Evolutionary conservation across 2,113 vertebrate genomes (phyloP).

Genomic region (Sterrhoptilus dennistouni): DNA sequence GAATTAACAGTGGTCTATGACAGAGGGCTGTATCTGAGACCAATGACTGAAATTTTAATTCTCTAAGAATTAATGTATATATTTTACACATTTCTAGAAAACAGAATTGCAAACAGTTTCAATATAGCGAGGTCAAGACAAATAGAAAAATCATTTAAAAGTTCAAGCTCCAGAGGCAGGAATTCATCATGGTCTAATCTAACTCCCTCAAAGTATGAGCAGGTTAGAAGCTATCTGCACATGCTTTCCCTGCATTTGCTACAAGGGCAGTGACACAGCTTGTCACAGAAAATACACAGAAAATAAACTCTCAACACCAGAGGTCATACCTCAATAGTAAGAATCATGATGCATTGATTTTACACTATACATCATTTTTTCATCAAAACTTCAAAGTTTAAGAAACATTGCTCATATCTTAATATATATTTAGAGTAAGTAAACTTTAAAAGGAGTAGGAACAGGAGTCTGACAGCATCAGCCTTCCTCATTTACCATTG

Average conservation of each 20-base stretch:
- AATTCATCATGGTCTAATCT: background rate
- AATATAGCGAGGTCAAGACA: background rate
- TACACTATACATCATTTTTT: background rate
- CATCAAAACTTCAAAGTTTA: background rate
- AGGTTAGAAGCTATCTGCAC: background rate
- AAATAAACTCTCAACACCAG: background rate
- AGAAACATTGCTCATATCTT: background rate
- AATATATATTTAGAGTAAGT: background rate
- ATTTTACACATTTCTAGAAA: background rate
- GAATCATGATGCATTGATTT: background rate
- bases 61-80: background rate
- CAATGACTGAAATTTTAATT: background rate
- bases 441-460: background rate
- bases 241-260: background rate
- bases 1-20: background rate
- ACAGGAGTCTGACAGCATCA: background rate
- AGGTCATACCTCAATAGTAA: background rate
- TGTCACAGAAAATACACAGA: background rate
- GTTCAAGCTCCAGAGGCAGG: background rate
- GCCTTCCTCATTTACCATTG: background rate
- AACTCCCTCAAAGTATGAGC: background rate
- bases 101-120: background rate
- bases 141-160: background rate
- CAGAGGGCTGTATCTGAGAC: background rate
- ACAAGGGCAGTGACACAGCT: background rate